Evolutionary conservation across 2,888 invertebrate genomes (phyloP), one percentile per base, ranked within the genome.

Genomic region (Augiades crinisus): DNA sequence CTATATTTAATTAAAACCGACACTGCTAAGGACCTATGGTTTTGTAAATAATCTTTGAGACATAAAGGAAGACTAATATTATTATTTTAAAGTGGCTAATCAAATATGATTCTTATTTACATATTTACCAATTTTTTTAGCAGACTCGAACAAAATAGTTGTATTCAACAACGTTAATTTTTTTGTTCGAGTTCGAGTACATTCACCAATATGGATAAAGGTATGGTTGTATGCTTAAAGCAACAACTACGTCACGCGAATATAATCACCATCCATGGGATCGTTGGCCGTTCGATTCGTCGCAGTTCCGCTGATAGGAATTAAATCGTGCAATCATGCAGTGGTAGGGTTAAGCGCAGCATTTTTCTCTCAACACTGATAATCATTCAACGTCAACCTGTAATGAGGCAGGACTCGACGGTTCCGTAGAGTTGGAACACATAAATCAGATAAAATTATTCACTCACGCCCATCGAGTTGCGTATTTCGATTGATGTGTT

Each of bases 341-440:
- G 65, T 67, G 70, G 60, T 66, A 66, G 72, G 75, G 79, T 81
- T 78, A 78, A 79, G 72, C 74, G 73, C 69, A 61, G 72, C 72
- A 78, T 80, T 81, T 81, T 84, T 79, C 80, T 78, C 67, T 64
- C 65, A 62, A 63, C 63, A 61, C 61, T 68, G 75, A 73, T 76
- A 78, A 84, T 85, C 80, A 75, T 75, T 84, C 85, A 85, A 84
- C 69, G 84, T 84, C 85, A 79, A 69, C 59, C 67, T 70, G 73
- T 84, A 83, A 85, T 83, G 83, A 85, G 81, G 71, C 74, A 75
- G 74, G 71, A 68, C 71, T 72, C 70, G 63, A 58, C 64, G 62
- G 72, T 69, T 72, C 64, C 67, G 70, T 67, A 63, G 63, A 72
- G 64, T 69, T 68, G 72, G 70, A 64, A 68, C 31, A 72, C 76